Percentiles rank a stretch among this genome's conserved stretches.
Conservation (phyloP, 2,888 invertebrate genomes). For the Meghimatium bilineatum region DNA sequence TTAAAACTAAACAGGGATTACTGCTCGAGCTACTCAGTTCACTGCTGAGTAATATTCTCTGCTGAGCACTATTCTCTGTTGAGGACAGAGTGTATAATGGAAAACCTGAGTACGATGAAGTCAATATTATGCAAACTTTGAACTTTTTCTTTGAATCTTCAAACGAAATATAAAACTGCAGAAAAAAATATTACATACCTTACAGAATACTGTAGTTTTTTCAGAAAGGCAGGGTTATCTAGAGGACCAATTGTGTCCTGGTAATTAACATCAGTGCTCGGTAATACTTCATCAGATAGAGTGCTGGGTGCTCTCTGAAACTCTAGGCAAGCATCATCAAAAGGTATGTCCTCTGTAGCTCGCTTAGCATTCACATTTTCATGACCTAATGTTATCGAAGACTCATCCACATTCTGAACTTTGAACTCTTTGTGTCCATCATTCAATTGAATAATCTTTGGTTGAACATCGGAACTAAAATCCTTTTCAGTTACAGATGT, state of each 20-base stretch:
- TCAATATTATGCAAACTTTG: too few relatives aligned
- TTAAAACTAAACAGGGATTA: too few relatives aligned
- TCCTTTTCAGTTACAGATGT: neutral
- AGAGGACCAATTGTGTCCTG: constrained; percentile 49
- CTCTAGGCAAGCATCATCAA: neutral
- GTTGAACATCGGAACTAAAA: neutral
- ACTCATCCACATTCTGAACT: constrained; percentile 31
- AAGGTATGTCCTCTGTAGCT: neutral
- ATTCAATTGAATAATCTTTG: constrained; percentile 6
- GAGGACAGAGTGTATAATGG: too few relatives aligned
- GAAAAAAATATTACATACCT: constrained; percentile 27
- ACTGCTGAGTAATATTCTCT: too few relatives aligned
- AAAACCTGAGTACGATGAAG: too few relatives aligned
- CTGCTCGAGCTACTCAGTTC: too few relatives aligned
- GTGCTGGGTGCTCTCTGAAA: neutral
- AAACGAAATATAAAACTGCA: too few relatives aligned
- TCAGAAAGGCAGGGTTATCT: constrained; percentile 46
- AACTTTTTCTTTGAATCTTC: too few relatives aligned
- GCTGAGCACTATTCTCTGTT: too few relatives aligned
- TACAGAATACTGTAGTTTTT: constrained; percentile 40
- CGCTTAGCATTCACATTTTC: constrained; percentile 10
- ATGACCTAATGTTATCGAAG: neutral
- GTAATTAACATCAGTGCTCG: constrained; percentile 36
- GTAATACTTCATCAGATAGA: constrained; percentile 13
- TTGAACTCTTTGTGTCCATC: constrained; percentile 40